Base-by-base conservation (phyloP, 2,113 vertebrate genomes). In the Cynocephalus volans region DNA sequence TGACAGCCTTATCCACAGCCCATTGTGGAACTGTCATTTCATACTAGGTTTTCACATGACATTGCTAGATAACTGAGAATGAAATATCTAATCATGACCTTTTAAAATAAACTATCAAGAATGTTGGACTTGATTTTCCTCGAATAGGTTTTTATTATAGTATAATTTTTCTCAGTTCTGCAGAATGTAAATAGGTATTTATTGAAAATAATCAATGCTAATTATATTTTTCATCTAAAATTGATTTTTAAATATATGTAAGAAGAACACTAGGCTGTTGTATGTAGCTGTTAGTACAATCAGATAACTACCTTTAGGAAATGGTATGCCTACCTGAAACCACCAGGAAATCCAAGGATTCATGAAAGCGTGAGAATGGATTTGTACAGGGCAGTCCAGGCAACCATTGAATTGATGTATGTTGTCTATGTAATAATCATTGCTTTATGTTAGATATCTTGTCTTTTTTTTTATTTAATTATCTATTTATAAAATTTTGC, bases 161-260 rank as follows among this genome's bases (percentile, higher is more conserved):
- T 65, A n/a, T 52, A 67, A 41, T 90, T 58, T 80, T 89, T 11
- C n/a, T 54, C n/a, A 79, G 65, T 73, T 80, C 56, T 65, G 52
- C 31, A 90, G n/a, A 36, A 58, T 90, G 19, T 93, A 83, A 90
- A 77, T 48, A 81, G 17, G 54, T 82, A 76, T 26, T 93, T 82
- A 83, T 54, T 50, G 48, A 96, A 90, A 77, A 73, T 18, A 85
- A 90, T 65, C 56, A 50, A 50, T 80, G 18, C 50, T 81, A 80
- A 86, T 79, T 85, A 21, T 54, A 76, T n/a, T 91, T 88, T 91
- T 94, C 60, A 69, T 50, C 33, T 76, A 88, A 91, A 87, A 69
- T 60, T 82, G 82, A 76, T 69, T 87, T 91, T 92, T 88, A 82
- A 79, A 91, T 76, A 33, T 76, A 69, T 62, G 9, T 52, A 45